These are phyloP conservation scores for Hippolais icterina DNA, from an alignment of 2,113 vertebrate species.

Conservation along the genomic window DNA sequence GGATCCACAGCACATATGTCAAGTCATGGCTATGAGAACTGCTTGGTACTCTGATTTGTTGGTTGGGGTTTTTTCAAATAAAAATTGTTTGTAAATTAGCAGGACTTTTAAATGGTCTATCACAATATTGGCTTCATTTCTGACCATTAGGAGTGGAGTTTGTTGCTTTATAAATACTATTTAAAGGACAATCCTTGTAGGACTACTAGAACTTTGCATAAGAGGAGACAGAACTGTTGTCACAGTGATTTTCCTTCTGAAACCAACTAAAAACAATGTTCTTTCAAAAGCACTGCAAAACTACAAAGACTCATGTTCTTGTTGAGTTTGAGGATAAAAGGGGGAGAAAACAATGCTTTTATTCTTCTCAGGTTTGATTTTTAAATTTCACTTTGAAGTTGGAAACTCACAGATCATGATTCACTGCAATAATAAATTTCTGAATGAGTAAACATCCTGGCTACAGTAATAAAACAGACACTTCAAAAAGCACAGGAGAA, in stretches of 20 bases:
- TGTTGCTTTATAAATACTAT: background rate
- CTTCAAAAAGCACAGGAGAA: background rate
- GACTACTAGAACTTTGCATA: background rate
- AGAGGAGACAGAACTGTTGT: background rate
- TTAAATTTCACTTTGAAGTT: slow-evolving; percentile 8
- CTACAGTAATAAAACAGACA: background rate
- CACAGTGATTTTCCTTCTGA: background rate
- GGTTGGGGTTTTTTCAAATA: background rate
- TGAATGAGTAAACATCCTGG: background rate
- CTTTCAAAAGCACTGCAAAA: background rate
- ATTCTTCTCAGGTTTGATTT: background rate
- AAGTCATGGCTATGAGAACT: background rate
- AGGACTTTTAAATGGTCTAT: background rate
- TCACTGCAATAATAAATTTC: slow-evolving; percentile 23
- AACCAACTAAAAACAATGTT: background rate
- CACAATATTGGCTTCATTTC: background rate
- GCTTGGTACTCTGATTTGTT: background rate
- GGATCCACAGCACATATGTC: background rate
- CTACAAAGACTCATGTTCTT: background rate
- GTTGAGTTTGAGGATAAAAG: background rate
- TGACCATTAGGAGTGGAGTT: background rate
- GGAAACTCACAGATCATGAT: background rate
- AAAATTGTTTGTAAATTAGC: background rate
- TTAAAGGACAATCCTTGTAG: background rate
- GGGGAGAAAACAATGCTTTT: background rate